Evolutionary conservation across 53 echinoderm and acorn worm species (phyloP), one percentile per base, ranked within the genome.

Genomic region (Patiria pectinifera): DNA sequence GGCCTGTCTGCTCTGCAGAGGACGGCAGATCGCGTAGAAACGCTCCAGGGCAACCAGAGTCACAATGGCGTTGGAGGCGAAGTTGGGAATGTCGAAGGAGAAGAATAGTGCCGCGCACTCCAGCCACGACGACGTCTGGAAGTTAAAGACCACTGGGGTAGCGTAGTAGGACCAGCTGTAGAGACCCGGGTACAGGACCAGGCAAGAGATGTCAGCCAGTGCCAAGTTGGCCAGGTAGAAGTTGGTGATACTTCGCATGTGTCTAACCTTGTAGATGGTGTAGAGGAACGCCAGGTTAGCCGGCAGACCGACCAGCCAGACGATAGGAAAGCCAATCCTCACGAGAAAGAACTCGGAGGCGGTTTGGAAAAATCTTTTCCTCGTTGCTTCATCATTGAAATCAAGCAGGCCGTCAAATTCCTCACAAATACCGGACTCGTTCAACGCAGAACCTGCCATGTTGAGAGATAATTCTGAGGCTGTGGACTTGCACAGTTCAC

Each of bases 41-140:
- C 95, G 85, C 49, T 95, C 95, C 43, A 95, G 91, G 1, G 94
- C 95, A 12, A 95, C 95, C 13, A 95, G 82, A 35, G 95, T 94
- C 92, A 95, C 94, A 3, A 95, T 89, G 2, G 93, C 35, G 47
- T 94, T 94, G 43, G 95, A 94, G 66, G 94, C 86, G 85, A 95
- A 95, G 44, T 82, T 53, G 4, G 60, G n/a, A 22, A 82, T 60
- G 25, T 82, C 83, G 11, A 58, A 16, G 22, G 9, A 21, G 14
- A 82, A 59, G 11, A 58, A 35, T 3, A 82, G 0, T 16, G 60
- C 60, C 6, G 59, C 58, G 25, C 83, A 82, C 16, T 60, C 59
- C 5, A 82, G 19, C 83, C 83, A 82, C 23, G 83, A 82, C 22
- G 59, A 45, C 15, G 83, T 46, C 22, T 35, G 24, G 22, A 60